Evolutionary conservation across 2,113 vertebrate species (phyloP).

Genomic region (Salvelinus alpinus): DNA sequence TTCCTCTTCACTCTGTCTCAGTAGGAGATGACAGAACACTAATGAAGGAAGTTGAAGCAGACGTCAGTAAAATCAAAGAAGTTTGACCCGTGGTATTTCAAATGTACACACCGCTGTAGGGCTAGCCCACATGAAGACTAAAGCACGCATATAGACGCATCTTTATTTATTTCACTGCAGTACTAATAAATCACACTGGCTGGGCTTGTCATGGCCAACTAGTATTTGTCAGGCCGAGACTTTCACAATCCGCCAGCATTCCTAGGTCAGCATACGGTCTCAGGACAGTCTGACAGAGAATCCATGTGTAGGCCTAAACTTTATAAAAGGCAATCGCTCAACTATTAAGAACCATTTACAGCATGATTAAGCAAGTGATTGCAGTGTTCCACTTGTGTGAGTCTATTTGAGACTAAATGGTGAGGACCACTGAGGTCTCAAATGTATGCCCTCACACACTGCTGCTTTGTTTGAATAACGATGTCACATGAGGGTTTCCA

Average conservation of each 20-base stretch:
- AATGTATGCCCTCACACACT: too few relatives aligned
- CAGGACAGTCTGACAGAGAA: slow-evolving; percentile 15
- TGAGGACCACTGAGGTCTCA: slow-evolving; percentile 12
- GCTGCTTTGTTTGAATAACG: too few relatives aligned
- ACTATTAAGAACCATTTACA: slow-evolving; percentile 25
- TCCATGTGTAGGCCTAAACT: neutral
- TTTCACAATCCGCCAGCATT: slow-evolving; percentile 4
- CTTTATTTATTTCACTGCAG: slow-evolving; percentile 13
- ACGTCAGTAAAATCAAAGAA: neutral
- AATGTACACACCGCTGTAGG: too few relatives aligned
- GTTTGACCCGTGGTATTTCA: too few relatives aligned
- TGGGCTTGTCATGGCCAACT: slow-evolving; percentile 6
- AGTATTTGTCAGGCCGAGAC: neutral
- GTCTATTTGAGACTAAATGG: slow-evolving; percentile 19
- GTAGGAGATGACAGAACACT: neutral
- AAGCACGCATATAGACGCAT: too few relatives aligned
- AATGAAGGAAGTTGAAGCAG: slow-evolving; percentile 7
- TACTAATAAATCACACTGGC: slow-evolving; percentile 16
- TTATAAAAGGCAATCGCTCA: slow-evolving; percentile 29
- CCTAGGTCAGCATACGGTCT: neutral
- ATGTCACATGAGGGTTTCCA: too few relatives aligned
- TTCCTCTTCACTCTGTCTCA: neutral
- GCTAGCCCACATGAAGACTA: too few relatives aligned
- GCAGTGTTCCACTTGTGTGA: slow-evolving; percentile 30
- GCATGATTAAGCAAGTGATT: slow-evolving; percentile 29